These are phyloP conservation scores for Nipponacmea schrenckii DNA, from an alignment of 2,888 invertebrate species.

Conservation along the genomic window DNA sequence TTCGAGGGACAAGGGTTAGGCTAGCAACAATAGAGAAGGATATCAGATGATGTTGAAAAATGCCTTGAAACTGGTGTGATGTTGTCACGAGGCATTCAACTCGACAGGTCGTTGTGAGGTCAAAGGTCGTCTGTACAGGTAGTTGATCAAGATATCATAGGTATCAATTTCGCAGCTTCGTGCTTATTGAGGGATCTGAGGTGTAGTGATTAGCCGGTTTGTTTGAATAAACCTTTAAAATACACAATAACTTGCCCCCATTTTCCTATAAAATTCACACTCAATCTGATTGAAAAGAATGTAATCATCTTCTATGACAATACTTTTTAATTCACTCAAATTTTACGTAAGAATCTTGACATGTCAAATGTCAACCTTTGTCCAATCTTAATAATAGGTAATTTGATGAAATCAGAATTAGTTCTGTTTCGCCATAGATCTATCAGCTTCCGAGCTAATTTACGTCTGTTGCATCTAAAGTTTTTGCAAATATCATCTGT, in stretches of 20 bases:
- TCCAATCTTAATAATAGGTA: no score
- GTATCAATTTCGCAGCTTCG: conserved; percentile 13
- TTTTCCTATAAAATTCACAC: background rate
- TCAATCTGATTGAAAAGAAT: background rate
- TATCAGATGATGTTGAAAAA: conserved; percentile 10
- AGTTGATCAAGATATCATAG: background rate
- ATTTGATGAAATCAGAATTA: no score
- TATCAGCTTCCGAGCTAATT: no score
- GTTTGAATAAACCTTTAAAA: conserved; percentile 18
- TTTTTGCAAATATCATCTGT: no score
- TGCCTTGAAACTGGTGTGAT: conserved; percentile 8
- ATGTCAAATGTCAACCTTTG: no score
- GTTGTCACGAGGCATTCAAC: conserved; percentile 16
- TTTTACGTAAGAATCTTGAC: no score
- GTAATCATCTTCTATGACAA: background rate
- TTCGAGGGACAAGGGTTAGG: background rate
- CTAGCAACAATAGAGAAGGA: background rate
- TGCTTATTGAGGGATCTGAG: conserved; percentile 7
- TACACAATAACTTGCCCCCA: conserved; percentile 11
- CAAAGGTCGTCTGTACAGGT: conserved; percentile 13
- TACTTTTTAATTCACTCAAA: no score
- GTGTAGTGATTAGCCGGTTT: conserved; percentile 12
- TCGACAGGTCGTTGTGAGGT: conserved; percentile 15
- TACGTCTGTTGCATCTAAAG: no score
- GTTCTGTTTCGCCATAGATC: no score